Percentiles rank a stretch among this genome's conserved stretches.
phyloP scores from a whole-genome alignment of 2,113 vertebrate genomes.

The Corapipo altera region DNA sequence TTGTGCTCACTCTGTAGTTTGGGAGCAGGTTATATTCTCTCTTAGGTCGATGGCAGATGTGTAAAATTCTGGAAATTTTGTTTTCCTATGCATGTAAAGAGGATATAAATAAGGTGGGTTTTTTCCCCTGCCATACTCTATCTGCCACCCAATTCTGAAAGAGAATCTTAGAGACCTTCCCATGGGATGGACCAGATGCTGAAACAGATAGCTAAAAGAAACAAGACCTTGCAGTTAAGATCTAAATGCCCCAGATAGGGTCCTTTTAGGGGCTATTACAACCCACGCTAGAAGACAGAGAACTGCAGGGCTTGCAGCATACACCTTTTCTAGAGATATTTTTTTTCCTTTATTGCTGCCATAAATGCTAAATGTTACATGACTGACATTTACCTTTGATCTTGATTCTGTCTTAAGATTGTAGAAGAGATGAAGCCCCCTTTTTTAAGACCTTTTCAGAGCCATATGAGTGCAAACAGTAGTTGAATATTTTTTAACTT shows the following conservation, averaged over 20 bases:
- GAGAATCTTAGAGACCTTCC: neutral
- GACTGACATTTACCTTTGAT: neutral
- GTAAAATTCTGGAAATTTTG: neutral
- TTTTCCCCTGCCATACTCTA: neutral
- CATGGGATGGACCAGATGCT: neutral
- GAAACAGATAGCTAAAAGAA: neutral
- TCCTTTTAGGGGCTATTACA: neutral
- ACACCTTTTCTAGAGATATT: neutral
- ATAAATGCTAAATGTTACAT: neutral
- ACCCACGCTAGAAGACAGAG: neutral
- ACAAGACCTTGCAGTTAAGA: neutral
- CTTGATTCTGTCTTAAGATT: neutral
- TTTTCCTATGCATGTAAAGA: neutral
- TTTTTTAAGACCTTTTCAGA: neutral
- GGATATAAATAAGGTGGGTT: neutral
- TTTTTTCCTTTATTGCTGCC: neutral
- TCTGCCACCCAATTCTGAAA: neutral
- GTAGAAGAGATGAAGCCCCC: neutral
- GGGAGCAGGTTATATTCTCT: neutral
- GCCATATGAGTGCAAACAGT: neutral
- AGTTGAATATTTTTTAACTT: conserved; percentile 28
- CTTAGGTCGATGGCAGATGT: neutral
- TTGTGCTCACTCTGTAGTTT: neutral
- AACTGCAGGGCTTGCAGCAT: neutral
- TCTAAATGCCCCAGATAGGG: neutral